phyloP scores from a whole-genome alignment of 2,888 invertebrate genomes.

The Cryptocheilus praepositus region DNA sequence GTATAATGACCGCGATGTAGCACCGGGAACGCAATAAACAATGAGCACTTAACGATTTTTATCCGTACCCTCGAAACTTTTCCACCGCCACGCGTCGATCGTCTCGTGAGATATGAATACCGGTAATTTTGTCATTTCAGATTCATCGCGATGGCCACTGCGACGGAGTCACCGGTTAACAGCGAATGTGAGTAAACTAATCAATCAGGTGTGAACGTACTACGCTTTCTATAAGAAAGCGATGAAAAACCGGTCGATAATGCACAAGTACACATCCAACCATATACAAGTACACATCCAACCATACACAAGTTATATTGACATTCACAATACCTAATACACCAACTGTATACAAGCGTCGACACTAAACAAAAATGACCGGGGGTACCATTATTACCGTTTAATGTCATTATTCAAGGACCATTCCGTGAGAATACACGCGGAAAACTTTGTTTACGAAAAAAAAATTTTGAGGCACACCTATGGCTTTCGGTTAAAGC shows the following conservation, averaged over 20 bases:
- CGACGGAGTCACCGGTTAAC: conserved; percentile 53
- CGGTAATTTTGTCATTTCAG: conserved; percentile 33
- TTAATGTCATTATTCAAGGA: too few species aligned
- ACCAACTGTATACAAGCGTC: too few species aligned
- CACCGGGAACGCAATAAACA: not conserved
- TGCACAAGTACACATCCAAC: not conserved
- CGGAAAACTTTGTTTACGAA: too few species aligned
- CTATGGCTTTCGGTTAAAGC: conserved; percentile 1
- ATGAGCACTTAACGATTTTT: not conserved
- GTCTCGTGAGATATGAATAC: too few species aligned
- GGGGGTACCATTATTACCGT: too few species aligned
- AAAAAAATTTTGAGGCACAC: not conserved
- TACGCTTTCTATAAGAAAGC: not conserved
- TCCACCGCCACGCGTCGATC: not conserved
- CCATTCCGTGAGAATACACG: too few species aligned
- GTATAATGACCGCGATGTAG: not conserved
- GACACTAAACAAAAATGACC: too few species aligned
- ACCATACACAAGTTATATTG: too few species aligned
- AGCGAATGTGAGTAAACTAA: conserved; percentile 57
- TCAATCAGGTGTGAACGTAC: not conserved
- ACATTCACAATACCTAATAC: too few species aligned
- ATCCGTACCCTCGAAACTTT: not conserved
- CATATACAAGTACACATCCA: not conserved
- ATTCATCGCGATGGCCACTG: conserved; percentile 56
- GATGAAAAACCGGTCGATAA: conserved; percentile 3